Percentiles rank a stretch among this genome's conserved stretches.
Evolutionary conservation across 2,797 vertebrate species (phyloP).

Genomic region (Gephyroberyx darwinii): DNA sequence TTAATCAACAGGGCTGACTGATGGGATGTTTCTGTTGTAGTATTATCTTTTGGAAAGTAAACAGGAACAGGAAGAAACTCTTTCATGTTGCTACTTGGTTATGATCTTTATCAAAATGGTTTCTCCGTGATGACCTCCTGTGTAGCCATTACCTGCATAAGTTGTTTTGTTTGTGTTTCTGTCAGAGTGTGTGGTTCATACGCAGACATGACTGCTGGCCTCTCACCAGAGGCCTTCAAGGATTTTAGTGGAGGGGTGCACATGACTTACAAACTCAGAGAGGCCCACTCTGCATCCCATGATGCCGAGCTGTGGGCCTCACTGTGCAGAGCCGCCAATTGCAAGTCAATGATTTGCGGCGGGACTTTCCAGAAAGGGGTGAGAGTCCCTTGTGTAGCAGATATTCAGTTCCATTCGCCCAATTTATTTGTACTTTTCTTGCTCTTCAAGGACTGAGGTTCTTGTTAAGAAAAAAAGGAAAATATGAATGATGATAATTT

Average conservation of each 20-base stretch:
- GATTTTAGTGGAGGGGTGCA: constrained; percentile 61
- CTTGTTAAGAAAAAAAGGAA: too few relatives aligned
- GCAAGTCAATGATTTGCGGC: constrained; percentile 65
- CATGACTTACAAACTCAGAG: constrained; percentile 34
- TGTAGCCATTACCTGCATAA: background rate
- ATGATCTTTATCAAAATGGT: too few relatives aligned
- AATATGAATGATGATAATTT: background rate
- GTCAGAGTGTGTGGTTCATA: constrained; percentile 65
- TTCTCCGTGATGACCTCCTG: too few relatives aligned
- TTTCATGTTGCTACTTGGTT: too few relatives aligned
- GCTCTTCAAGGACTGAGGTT: too few relatives aligned
- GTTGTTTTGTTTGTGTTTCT: background rate
- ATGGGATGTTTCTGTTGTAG: too few relatives aligned
- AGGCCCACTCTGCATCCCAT: background rate
- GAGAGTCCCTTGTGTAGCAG: background rate
- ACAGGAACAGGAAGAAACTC: too few relatives aligned
- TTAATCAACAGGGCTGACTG: too few relatives aligned
- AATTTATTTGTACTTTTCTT: too few relatives aligned
- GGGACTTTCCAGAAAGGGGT: constrained; percentile 33
- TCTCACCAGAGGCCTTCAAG: constrained; percentile 64
- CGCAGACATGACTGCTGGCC: constrained; percentile 51
- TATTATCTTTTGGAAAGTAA: too few relatives aligned
- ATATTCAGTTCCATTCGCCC: background rate
- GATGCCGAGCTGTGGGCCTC: constrained; percentile 45
- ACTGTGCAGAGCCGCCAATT: constrained; percentile 39